A percentile compares a stretch with the other conserved stretches of the same genome.
Evolutionary conservation across 2,888 invertebrate species (phyloP).

Genomic region (Agriopis aurantiaria): DNA sequence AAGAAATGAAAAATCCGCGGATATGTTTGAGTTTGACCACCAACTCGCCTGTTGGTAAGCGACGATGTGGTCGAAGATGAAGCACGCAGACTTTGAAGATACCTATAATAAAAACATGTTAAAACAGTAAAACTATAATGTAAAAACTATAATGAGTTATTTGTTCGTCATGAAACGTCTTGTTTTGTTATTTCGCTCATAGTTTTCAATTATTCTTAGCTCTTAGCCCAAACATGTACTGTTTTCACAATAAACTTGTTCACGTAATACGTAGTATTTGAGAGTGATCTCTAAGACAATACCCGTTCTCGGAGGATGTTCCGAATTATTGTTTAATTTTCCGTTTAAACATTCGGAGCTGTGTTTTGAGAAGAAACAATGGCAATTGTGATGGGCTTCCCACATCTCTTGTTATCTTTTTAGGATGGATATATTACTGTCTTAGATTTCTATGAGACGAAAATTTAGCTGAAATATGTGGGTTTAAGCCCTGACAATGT

Average conservation of each 20-base stretch:
- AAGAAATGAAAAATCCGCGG: too few species aligned
- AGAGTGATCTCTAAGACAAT: constrained; percentile 13
- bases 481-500: too few species aligned
- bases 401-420: constrained; percentile 33
- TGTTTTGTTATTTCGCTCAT: too few species aligned
- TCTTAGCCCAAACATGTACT: not conserved
- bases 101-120: too few species aligned
- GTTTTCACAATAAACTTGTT: constrained; percentile 13
- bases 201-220: not conserved
- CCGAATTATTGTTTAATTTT: constrained; percentile 24
- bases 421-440: not conserved
- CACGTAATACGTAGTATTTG: constrained; percentile 2
- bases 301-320: constrained; percentile 5
- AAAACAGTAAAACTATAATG: too few species aligned
- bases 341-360: constrained; percentile 17
- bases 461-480: not conserved
- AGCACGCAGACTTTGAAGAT: too few species aligned
- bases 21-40: too few species aligned
- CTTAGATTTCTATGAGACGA: constrained; percentile 1
- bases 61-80: too few species aligned
- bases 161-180: not conserved
- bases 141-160: too few species aligned
- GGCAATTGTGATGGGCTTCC: constrained; percentile 24
- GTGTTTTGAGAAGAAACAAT: constrained; percentile 51
- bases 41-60: too few species aligned